These are phyloP conservation scores for Gymnarchus niloticus DNA, from an alignment of 2,113 vertebrate species.

Conservation along the genomic window DNA sequence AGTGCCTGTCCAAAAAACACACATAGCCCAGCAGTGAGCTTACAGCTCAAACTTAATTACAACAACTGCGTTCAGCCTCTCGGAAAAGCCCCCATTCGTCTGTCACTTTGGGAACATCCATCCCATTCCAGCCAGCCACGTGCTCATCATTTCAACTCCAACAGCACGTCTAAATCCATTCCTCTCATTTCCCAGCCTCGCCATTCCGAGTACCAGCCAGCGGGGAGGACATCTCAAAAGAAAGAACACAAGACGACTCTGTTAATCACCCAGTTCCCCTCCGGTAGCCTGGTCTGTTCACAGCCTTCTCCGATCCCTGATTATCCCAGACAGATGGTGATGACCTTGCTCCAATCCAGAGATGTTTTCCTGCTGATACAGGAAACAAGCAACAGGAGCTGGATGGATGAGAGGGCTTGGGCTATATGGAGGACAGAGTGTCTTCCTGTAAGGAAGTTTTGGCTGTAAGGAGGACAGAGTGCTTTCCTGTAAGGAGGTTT, in stretches of 20 bases:
- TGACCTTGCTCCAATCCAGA: background rate
- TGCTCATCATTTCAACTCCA: background rate
- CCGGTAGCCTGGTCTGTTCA: background rate
- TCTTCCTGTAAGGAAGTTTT: background rate
- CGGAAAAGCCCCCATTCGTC: background rate
- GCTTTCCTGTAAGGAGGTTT: background rate
- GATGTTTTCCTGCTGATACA: background rate
- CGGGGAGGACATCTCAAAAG: background rate
- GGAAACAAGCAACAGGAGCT: background rate
- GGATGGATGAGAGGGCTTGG: too few relatives aligned
- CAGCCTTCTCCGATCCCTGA: background rate
- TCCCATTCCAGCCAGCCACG: background rate
- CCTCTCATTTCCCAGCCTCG: background rate
- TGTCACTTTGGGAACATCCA: background rate
- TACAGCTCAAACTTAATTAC: conserved; percentile 8
- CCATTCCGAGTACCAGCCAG: background rate
- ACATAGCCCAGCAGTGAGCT: background rate
- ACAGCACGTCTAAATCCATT: background rate
- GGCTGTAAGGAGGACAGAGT: background rate
- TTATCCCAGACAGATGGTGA: background rate
- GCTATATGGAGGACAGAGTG: background rate
- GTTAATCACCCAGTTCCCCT: background rate
- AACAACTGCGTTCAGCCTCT: background rate
- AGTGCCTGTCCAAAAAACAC: background rate
- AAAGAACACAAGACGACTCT: background rate